Base-by-base conservation (phyloP, 2,797 vertebrate species). In the Dendrocincla fuliginosa region DNA sequence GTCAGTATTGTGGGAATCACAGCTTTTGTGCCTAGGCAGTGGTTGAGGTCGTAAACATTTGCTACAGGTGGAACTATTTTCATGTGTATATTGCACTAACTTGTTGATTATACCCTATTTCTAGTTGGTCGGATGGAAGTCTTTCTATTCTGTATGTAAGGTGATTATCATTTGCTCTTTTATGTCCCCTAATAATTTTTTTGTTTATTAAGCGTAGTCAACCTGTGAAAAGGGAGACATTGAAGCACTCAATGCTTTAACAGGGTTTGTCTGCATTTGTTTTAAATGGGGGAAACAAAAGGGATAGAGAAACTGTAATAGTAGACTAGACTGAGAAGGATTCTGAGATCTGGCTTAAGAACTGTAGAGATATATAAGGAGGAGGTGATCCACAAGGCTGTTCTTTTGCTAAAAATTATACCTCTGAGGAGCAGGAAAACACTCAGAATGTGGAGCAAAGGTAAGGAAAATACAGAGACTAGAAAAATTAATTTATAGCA, bases 101-200 rank as follows among this genome's bases (percentile, higher is more conserved):
- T 69, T 92, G 35, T 89, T 92, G 87, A 78, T 95, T 82, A 23
- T 87, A 33, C 68, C 42, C 63, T 52, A 3, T 78, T 93, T 73
- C 91, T 87, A 75, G 84, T 84, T 96, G 83, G 42, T 78, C 3
- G 0, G 80, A 64, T 84, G 71, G 49, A 87, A 67, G 42, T 90
- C 78, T 95, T 95, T 91, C 76, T 94, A 3, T 95, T 69, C 67
- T 92, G 42, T 92, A 50, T 87, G 75, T 80, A 59, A 87, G 56
- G 55, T 89, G 73, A 77, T 92, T 60, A 76, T 89, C 49, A 42
- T 71, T 80, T 22, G 13, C 60, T 95, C 81, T 76, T 87, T 46
- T n/a, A 52, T 73, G 68, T n/a, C 70, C 59, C 33, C 9, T 88
- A 37, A 37, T 68, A 30, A 0, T 74, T 20, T 57, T 69, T 47